Base-by-base conservation (phyloP, 1,140 invertebrate genomes). In the Sycophila sp. region DNA sequence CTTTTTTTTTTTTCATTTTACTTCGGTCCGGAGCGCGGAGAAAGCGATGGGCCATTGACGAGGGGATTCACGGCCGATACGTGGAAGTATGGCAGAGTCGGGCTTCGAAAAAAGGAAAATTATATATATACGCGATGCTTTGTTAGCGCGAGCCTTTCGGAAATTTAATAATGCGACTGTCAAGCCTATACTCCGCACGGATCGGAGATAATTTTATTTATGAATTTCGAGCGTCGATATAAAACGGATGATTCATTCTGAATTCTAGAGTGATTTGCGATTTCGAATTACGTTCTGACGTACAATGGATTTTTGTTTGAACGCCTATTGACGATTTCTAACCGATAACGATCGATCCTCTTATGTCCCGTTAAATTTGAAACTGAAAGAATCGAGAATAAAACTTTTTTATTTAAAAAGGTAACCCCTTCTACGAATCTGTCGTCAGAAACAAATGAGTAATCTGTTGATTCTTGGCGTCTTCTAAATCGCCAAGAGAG, bases 181-280 rank as follows among this genome's bases (percentile, higher is more conserved):
- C 63, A 55, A 65, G 19, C 24, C 49, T 55, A n/a, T n/a, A n/a
- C n/a, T 30, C 34, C 8, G 0, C 15, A n/a, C 10, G 30, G 5
- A 17, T 30, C 1, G 22, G 38, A 53, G 26, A 28, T 65, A 53
- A 65, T 65, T 53, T 65, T 65, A 65, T 65, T 65, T 65, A 47
- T 58, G 53, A 67, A 36, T 58, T 47, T 47, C 22, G 26, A 22
- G 55, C 51, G 17, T 26, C n/a, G 38, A 66, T 4, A 34, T 11
- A 59, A 19, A 56, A 58, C 24, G 40, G 13, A 67, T 45, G 53
- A 58, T 32, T 67, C 36, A 45, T 47, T 42, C 17, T 67, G 17
- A 15, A 19, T 47, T 24, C 38, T 34, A 47, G 38, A 58, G 40
- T 67, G 65, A 67, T 47, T 67, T 58, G 65, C 65, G 7, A 58